Evolutionary conservation across 2,113 vertebrate genomes (phyloP), one percentile per base, ranked within the genome.

Genomic region (Aramus guarauna): DNA sequence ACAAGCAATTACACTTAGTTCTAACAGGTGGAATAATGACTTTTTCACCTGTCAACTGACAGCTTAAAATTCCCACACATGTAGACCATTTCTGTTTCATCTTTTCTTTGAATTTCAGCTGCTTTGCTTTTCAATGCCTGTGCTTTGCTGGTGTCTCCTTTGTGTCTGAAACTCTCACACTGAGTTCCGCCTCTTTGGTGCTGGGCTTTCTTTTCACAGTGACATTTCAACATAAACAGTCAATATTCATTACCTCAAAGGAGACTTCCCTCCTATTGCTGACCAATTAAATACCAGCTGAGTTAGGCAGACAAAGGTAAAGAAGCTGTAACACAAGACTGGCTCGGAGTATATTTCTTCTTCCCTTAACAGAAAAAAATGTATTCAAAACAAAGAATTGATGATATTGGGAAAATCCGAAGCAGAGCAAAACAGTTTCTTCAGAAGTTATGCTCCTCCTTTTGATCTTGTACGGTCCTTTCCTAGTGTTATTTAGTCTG

Each of bases 241-340:
- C 98, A 98, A 99, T 98, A 98, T 99, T 99, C 98, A 98, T 98
- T 98, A 98, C 98, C 98, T 99, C 98, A 98, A 98, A 99, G 98
- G 98, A 98, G 98, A 98, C 98, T 98, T 98, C 98, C 98, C 98
- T 99, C 99, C 98, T 97, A 98, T 98, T 98, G 98, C 98, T 98
- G 99, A 98, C 99, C 99, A 99, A 99, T 99, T 99, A 99, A 99
- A 98, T 98, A 98, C 99, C 99, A 99, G 99, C 99, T 99, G 99
- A 98, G 98, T 97, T 97, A 85, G 97, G 83, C 97, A 97, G 97
- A 98, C 97, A 98, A 98, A 97, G 97, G 97, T 97, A 97, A 96
- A 97, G 93, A 89, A 95, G 97, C 87, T 90, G 94, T 92, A 98
- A 96, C 95, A 94, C 93, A 95, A 94, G 96, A n/a, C 96, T 80